phyloP scores from a whole-genome alignment of 2,113 vertebrate genomes.

The Carollia perspicillata region DNA sequence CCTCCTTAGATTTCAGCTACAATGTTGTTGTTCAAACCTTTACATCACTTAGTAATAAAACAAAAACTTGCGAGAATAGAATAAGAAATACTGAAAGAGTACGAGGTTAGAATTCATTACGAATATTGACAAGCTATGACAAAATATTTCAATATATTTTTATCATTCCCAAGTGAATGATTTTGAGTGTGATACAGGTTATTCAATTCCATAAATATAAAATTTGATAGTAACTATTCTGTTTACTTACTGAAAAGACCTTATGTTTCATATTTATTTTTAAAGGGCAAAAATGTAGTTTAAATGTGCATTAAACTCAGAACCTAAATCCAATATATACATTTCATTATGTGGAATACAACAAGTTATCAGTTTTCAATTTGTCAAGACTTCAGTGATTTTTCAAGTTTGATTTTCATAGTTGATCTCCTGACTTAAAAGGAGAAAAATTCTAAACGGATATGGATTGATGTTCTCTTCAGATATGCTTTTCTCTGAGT shows the following conservation, averaged over 20 bases:
- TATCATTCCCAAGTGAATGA: neutral
- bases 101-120: neutral
- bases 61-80: neutral
- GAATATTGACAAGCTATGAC: neutral
- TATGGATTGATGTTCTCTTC: slow-evolving; percentile 34
- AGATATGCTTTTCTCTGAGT: neutral
- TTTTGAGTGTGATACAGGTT: neutral
- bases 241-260: neutral
- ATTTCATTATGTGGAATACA: neutral
- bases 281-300: neutral
- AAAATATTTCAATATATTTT: neutral
- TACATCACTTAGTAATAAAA: neutral
- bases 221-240: neutral
- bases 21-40: neutral
- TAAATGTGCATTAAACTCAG: neutral
- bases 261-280: neutral
- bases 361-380: slow-evolving; percentile 23
- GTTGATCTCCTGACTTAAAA: slow-evolving; percentile 44
- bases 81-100: neutral
- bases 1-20: neutral
- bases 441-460: neutral
- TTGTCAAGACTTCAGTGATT: neutral
- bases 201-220: neutral
- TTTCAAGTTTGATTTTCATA: slow-evolving; percentile 40
- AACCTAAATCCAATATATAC: neutral